phyloP scores from a whole-genome alignment of 2,797 vertebrate genomes.

The Thaleichthys pacificus region DNA sequence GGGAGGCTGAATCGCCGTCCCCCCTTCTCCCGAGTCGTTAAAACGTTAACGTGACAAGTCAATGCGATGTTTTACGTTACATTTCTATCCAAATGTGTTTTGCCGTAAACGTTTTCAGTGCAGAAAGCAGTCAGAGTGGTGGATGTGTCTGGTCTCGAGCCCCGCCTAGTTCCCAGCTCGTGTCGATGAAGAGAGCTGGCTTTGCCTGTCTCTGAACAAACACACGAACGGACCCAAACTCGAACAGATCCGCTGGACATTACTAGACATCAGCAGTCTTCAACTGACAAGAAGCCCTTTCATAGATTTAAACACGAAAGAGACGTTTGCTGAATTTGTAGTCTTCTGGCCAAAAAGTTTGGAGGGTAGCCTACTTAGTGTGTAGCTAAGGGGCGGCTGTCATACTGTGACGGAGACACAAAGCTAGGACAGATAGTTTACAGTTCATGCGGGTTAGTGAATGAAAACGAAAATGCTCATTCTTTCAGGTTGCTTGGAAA shows the following conservation, averaged over 20 bases:
- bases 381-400: not conserved
- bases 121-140: conserved; percentile 24
- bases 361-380: not conserved
- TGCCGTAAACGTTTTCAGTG: not conserved
- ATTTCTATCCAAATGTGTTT: not conserved
- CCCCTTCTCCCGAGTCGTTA: not conserved
- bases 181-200: conserved; percentile 17
- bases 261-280: too few relatives aligned
- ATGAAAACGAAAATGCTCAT: not conserved
- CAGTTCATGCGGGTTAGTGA: not conserved
- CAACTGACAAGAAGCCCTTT: not conserved
- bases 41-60: not conserved
- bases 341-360: not conserved
- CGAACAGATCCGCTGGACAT: too few relatives aligned
- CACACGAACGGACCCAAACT: not conserved
- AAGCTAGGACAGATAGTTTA: not conserved
- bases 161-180: conserved; percentile 57
- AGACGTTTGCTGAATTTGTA: not conserved
- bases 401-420: not conserved
- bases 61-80: not conserved
- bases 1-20: not conserved
- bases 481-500: not conserved
- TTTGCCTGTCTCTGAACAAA: not conserved
- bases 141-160: conserved; percentile 49
- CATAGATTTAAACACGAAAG: too few relatives aligned